Conservation (phyloP, 2,888 invertebrate species). For the Rhamnusium bicolor region DNA sequence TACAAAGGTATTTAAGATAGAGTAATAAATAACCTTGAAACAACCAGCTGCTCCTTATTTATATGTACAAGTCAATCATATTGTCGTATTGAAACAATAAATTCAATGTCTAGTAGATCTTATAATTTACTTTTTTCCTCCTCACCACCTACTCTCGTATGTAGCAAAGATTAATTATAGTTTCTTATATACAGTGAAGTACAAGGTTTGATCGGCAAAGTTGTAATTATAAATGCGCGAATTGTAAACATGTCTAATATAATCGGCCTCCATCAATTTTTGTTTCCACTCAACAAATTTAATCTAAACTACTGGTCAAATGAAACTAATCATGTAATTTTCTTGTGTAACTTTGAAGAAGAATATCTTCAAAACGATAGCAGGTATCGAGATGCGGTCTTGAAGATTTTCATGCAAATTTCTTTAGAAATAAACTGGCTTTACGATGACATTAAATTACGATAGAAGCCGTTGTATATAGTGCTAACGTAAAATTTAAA, state of each 20-base stretch:
- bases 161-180: not conserved
- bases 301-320: too few relatives aligned
- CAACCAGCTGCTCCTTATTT: constrained; percentile 14
- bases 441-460: too few relatives aligned
- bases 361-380: too few relatives aligned
- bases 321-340: too few relatives aligned
- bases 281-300: not conserved
- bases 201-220: not conserved
- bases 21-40: constrained; percentile 6
- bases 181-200: not conserved
- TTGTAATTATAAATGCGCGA: not conserved
- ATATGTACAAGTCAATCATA: constrained; percentile 1
- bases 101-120: constrained; percentile 3
- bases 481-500: too few relatives aligned
- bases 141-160: not conserved
- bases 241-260: not conserved
- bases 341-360: too few relatives aligned
- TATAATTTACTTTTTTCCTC: not conserved
- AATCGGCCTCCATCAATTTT: not conserved
- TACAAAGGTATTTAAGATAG: not conserved
- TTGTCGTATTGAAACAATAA: constrained; percentile 8
- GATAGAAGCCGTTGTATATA: too few relatives aligned
- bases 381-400: too few relatives aligned
- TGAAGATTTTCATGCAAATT: too few relatives aligned
- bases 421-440: too few relatives aligned